A percentile compares a stretch with the other conserved stretches of the same genome.
Conservation (phyloP, 1,140 invertebrate genomes). For the Drosophila parabipectinata region DNA sequence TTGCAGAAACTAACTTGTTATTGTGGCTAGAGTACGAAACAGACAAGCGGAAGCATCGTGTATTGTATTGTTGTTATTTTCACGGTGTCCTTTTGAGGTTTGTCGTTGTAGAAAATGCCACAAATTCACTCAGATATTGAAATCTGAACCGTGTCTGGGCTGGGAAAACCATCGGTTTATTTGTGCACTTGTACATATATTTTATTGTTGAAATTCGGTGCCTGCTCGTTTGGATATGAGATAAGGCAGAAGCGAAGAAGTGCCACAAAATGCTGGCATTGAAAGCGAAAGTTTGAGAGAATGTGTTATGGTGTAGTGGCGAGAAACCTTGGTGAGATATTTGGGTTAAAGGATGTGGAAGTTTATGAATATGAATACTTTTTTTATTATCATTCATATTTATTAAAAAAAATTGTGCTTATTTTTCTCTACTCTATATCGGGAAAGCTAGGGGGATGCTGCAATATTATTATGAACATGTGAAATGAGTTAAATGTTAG, state of each 20-base stretch:
- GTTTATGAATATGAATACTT: too few species aligned
- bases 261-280: constrained; percentile 29
- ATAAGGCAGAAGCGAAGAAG: constrained; percentile 44
- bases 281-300: constrained; percentile 35
- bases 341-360: neutral
- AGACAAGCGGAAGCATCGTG: constrained; percentile 37
- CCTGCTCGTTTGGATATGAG: constrained; percentile 31
- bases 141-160: constrained; percentile 47
- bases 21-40: constrained; percentile 22
- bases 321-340: neutral
- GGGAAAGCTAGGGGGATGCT: too few species aligned
- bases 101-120: constrained; percentile 67
- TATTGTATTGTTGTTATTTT: constrained; percentile 50
- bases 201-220: constrained; percentile 23
- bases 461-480: too few species aligned
- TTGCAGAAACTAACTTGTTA: constrained; percentile 62
- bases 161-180: constrained; percentile 34
- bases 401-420: too few species aligned
- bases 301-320: neutral
- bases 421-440: too few species aligned
- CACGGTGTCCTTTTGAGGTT: constrained; percentile 31
- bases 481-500: too few species aligned
- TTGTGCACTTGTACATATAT: constrained; percentile 56
- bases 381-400: too few species aligned
- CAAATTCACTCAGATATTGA: constrained; percentile 78